Evolutionary conservation across 2,797 vertebrate species (phyloP).

Genomic region (Pantherophis alleghaniensis): DNA sequence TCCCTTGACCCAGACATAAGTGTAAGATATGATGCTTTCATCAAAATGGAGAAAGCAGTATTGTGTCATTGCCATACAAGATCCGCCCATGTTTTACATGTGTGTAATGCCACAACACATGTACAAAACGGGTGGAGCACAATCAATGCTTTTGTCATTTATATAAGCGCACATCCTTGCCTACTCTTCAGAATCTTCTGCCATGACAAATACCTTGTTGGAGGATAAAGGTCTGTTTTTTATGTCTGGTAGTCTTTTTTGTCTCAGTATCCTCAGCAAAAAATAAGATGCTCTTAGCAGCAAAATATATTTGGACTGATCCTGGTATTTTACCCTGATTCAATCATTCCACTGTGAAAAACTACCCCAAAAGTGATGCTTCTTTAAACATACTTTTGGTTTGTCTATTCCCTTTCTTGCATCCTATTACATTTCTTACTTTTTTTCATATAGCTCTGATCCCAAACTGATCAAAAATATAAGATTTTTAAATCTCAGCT

Average conservation of each 20-base stretch:
- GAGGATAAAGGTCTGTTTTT: not conserved
- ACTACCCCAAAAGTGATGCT: not conserved
- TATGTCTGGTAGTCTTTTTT: not conserved
- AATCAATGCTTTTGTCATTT: not conserved
- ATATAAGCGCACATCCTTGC: not conserved
- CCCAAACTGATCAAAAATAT: not conserved
- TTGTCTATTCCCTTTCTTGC: not conserved
- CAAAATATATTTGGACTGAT: not conserved
- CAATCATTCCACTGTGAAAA: not conserved
- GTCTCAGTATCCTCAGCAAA: not conserved
- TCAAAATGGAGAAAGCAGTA: not conserved
- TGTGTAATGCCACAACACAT: not conserved
- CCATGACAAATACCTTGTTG: not conserved
- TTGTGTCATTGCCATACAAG: not conserved
- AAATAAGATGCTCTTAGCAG: not conserved
- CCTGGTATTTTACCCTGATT: not conserved
- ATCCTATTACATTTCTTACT: not conserved
- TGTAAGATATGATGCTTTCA: not conserved
- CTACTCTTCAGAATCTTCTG: not conserved
- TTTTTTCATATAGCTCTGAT: not conserved
- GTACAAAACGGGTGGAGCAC: not conserved
- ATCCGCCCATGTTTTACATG: not conserved
- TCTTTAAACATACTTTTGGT: not conserved
- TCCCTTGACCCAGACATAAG: not conserved
- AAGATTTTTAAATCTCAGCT: not conserved